A percentile compares a stretch with the other conserved stretches of the same genome.
Evolutionary conservation across 2,797 vertebrate species (phyloP).

Genomic region (Darevskia mixta): DNA sequence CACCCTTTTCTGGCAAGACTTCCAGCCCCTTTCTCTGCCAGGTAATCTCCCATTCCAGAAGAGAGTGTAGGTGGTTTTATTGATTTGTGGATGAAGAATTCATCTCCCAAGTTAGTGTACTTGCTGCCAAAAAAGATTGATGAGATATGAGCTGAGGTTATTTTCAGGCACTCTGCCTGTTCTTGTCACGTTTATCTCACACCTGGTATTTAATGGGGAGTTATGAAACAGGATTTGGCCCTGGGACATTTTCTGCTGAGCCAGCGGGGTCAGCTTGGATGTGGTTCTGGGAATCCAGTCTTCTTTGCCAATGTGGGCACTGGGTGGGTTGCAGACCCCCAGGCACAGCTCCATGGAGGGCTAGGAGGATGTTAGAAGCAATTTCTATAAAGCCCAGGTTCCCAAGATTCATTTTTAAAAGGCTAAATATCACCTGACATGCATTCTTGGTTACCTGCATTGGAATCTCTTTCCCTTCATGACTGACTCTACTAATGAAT

Average conservation of each 20-base stretch:
- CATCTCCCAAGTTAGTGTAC: not conserved
- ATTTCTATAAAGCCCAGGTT: not conserved
- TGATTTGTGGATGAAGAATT: not conserved
- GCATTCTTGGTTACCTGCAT: not conserved
- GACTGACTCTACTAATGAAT: not conserved
- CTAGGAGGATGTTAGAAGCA: too few relatives aligned
- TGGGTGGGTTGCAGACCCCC: not conserved
- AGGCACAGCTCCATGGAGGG: not conserved
- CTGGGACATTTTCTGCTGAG: not conserved
- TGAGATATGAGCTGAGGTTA: not conserved
- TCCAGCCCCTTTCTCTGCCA: not conserved
- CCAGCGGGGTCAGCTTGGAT: not conserved
- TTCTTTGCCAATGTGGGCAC: not conserved
- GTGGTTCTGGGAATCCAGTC: not conserved
- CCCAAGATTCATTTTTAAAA: not conserved
- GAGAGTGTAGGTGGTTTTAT: not conserved
- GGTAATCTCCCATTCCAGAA: not conserved
- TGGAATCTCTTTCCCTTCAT: not conserved
- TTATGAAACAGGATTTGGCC: not conserved
- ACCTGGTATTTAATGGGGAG: not conserved
- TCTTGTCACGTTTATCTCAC: not conserved
- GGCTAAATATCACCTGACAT: not conserved
- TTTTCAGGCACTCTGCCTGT: too few relatives aligned
- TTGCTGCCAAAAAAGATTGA: not conserved
- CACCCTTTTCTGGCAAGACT: not conserved